A percentile compares a stretch with the other conserved stretches of the same genome.
Conservation (phyloP, 2,113 vertebrate species). For the Erpornis zantholeuca region DNA sequence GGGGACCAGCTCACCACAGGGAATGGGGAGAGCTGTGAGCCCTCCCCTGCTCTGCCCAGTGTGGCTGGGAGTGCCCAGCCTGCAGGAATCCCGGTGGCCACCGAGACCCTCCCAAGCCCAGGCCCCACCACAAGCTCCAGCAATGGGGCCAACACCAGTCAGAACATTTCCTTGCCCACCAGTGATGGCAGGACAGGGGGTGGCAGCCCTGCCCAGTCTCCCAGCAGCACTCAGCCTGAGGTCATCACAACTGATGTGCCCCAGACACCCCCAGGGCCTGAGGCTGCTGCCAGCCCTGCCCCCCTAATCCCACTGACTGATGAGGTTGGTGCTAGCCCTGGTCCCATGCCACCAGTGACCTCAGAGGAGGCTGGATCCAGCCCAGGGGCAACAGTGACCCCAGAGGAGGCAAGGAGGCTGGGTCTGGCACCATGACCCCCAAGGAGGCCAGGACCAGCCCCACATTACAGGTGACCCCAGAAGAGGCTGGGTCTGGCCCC, state of each 20-base stretch:
- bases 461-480: neutral
- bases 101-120: neutral
- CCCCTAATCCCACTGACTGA: neutral
- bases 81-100: neutral
- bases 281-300: neutral
- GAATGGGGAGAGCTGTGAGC: neutral
- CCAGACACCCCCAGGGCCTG: neutral
- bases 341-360: neutral
- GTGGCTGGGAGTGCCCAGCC: neutral
- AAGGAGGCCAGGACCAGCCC: neutral
- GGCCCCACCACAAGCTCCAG: neutral
- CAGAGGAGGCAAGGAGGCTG: neutral
- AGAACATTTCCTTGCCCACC: neutral
- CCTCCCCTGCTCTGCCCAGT: neutral
- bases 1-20: neutral
- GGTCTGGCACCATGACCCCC: neutral
- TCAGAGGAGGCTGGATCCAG: neutral
- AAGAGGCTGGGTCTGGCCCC: neutral
- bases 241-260: neutral
- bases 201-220: fast-evolving
- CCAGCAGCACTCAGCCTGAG: neutral
- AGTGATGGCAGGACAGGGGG: neutral
- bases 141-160: neutral
- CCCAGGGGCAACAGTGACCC: neutral
- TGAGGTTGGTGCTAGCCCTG: neutral